Evolutionary conservation across 2,113 vertebrate genomes (phyloP).

Genomic region (Syrmaticus mikado): DNA sequence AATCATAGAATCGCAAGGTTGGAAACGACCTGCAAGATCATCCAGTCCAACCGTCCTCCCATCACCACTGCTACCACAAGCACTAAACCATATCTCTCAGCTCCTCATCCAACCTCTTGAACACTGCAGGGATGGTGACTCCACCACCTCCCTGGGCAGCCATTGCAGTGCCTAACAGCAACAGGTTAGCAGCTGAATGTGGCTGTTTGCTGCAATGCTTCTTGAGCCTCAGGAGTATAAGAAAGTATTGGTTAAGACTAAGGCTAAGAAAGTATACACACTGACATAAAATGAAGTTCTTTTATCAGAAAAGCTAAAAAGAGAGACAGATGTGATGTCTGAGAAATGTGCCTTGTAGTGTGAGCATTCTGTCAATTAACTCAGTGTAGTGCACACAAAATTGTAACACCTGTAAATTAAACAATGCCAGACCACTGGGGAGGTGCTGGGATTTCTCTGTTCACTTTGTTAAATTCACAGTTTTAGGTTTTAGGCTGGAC

Average conservation of each 20-base stretch:
- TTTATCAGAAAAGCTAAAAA: background rate
- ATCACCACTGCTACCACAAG: too few species aligned
- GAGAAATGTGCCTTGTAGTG: background rate
- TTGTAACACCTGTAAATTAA: background rate
- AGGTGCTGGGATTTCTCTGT: background rate
- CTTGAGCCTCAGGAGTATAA: background rate
- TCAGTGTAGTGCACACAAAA: background rate
- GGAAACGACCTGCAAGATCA: too few species aligned
- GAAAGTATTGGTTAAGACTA: background rate
- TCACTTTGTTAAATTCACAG: background rate
- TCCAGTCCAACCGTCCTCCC: too few species aligned
- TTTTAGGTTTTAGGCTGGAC: background rate
- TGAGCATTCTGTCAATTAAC: background rate
- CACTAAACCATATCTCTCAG: too few species aligned
- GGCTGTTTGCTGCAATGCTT: background rate
- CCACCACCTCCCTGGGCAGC: too few species aligned
- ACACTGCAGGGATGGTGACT: too few species aligned
- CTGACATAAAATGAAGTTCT: background rate
- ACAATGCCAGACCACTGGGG: background rate
- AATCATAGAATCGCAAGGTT: too few species aligned
- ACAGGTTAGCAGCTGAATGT: background rate
- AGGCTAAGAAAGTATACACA: background rate
- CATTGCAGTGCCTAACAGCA: background rate
- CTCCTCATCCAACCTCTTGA: too few species aligned
- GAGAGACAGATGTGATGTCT: background rate